Base-by-base conservation (phyloP, 2,888 invertebrate genomes). In the Platypus cylindrus region DNA sequence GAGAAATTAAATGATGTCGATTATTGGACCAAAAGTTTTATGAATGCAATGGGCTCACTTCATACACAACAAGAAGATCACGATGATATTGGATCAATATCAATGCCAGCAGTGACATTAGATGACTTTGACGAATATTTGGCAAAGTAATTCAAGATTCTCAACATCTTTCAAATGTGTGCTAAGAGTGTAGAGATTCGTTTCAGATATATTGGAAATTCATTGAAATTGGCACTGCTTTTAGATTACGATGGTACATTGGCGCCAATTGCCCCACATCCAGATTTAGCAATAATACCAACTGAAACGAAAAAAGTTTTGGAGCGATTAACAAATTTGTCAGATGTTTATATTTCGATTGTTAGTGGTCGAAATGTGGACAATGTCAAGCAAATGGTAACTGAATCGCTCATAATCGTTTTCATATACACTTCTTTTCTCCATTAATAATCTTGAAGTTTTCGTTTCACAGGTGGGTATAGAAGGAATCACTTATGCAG, bases 91-190 rank as follows among this genome's bases (percentile, higher is more conserved):
- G 80, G 85, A 9, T 81, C 83, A 3, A 82, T 84, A 0, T 79
- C 75, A 16, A 85, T 89, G 81, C 84, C 84, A 44, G 87, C 87
- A 0, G 82, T 87, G n/a, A 84, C 85, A 4, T 74, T 87, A 52
- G 86, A 89, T 50, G 87, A 89, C 59, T 89, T 89, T 55, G 86
- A 89, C 54, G 85, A 86, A 58, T 87, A 87, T 54, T 66, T 89
- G 36, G 75, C 82, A 42, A 84, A 85, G 82, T 86, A 67, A 68
- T 75, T 67, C 15, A 11, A 8, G 12, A 11, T 25, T 11, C 20
- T n/a, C n/a, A n/a, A n/a, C n/a, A n/a, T n/a, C n/a, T n/a, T n/a
- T n/a, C n/a, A n/a, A n/a, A n/a, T n/a, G n/a, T n/a, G n/a, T n/a
- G n/a, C n/a, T n/a, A n/a, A n/a, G n/a, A n/a, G n/a, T n/a, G n/a